A percentile compares a stretch with the other conserved stretches of the same genome.
These are phyloP conservation scores for Caenorhabditis japonica DNA, from an alignment of 2,888 invertebrate species.

Conservation along the genomic window DNA sequence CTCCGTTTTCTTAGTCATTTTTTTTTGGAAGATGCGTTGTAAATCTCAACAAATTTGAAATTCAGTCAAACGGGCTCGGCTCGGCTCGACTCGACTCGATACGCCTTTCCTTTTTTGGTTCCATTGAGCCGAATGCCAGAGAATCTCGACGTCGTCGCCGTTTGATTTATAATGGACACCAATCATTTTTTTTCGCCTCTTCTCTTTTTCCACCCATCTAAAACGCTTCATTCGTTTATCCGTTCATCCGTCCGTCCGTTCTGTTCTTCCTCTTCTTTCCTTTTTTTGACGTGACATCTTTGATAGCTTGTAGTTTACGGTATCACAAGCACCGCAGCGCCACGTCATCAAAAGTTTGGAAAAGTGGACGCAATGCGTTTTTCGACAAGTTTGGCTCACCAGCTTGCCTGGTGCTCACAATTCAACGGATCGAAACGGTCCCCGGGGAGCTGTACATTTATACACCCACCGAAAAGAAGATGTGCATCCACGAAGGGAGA, in stretches of 20 bases:
- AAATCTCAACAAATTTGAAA: constrained; percentile 35
- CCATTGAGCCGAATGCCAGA: neutral
- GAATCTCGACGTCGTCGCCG: too few species aligned
- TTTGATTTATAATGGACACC: constrained; percentile 35
- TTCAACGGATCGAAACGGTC: constrained; percentile 34
- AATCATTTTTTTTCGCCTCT: constrained; percentile 19
- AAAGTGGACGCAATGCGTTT: constrained; percentile 10
- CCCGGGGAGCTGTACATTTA: constrained; percentile 47
- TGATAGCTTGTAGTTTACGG: too few species aligned
- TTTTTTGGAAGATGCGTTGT: neutral
- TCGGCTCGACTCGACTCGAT: too few species aligned
- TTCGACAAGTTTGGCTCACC: constrained; percentile 31
- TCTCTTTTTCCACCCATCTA: neutral
- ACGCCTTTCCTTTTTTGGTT: neutral
- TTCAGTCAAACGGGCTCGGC: constrained; percentile 20
- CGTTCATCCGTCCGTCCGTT: too few species aligned
- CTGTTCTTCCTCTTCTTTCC: neutral
- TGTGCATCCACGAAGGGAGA: too few species aligned
- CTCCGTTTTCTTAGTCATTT: neutral
- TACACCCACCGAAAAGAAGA: constrained; percentile 15
- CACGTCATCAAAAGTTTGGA: too few species aligned
- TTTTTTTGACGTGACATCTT: too few species aligned
- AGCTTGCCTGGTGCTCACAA: neutral
- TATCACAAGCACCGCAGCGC: constrained; percentile 10
- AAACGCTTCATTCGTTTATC: too few species aligned